Conservation (phyloP, 1,140 invertebrate species). For the Psilanteris sp. region DNA sequence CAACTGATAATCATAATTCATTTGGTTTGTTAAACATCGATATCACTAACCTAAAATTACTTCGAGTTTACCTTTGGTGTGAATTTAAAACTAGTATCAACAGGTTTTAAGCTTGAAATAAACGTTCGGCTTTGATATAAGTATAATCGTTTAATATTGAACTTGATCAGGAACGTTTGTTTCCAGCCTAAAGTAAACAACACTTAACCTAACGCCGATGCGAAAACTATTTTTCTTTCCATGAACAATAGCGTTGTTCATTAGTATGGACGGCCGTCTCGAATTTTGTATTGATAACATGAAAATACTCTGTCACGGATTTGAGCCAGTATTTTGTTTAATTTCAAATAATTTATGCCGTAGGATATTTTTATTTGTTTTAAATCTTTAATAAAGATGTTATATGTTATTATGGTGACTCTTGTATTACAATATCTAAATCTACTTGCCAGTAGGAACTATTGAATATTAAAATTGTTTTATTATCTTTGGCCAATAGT, state of each 20-base stretch:
- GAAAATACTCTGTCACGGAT: conserved; percentile 64
- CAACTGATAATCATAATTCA: conserved; percentile 26
- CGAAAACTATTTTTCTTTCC: conserved; percentile 62
- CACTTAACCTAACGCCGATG: conserved; percentile 61
- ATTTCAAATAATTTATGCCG: conserved; percentile 18
- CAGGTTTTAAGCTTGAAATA: conserved; percentile 23
- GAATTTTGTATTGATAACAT: conserved; percentile 63
- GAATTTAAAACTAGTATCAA: conserved; percentile 60
- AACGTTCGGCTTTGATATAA: conserved; percentile 17
- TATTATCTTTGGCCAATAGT: conserved; percentile 61
- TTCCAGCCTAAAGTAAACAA: conserved; percentile 44
- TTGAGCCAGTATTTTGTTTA: conserved; percentile 45
- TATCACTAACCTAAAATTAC: conserved; percentile 49
- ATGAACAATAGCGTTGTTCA: conserved; percentile 59
- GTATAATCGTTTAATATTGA: conserved; percentile 40
- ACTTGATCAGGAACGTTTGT: conserved; percentile 8
- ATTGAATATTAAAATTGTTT: conserved; percentile 61
- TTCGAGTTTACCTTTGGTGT: conserved; percentile 51
- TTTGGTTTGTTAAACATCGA: conserved; percentile 45
- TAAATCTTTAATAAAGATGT: conserved; percentile 4
- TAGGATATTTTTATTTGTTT: conserved; percentile 13
- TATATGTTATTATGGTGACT: conserved; percentile 17
- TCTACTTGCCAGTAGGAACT: conserved; percentile 61
- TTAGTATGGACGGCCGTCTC: conserved; percentile 62
- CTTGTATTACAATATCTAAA: conserved; percentile 53